Evolutionary conservation across 2,888 invertebrate species (phyloP).

Genomic region (Rhogogaster chlorosoma): DNA sequence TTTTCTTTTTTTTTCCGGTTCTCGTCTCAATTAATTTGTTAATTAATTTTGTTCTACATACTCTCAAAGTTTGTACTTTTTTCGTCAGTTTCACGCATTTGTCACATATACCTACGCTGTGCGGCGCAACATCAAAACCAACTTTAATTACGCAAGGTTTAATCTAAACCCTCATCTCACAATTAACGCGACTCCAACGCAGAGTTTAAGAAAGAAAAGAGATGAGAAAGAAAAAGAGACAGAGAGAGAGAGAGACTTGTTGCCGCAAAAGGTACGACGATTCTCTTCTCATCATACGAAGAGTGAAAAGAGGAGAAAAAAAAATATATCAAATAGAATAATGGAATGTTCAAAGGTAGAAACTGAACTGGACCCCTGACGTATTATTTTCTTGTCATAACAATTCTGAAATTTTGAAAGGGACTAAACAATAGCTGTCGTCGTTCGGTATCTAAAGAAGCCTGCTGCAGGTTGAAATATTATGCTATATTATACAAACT

Average conservation of each 20-base stretch:
- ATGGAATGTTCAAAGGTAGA: not conserved
- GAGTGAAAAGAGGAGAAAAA: not conserved
- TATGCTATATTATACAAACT: not conserved
- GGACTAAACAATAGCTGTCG: not conserved
- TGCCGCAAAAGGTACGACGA: not conserved
- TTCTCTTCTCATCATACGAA: not conserved
- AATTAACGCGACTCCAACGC: not conserved
- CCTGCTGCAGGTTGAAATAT: not conserved
- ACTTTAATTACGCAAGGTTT: constrained; percentile 9
- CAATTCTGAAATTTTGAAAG: not conserved
- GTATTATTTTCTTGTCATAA: constrained; percentile 24
- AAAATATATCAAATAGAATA: not conserved
- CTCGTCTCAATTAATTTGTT: not conserved
- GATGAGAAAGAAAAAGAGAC: not conserved
- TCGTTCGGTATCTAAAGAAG: not conserved
- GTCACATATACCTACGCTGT: not conserved
- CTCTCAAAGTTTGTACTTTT: not conserved
- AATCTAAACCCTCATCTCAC: constrained; percentile 15
- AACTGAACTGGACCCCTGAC: not conserved
- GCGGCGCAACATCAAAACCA: not conserved
- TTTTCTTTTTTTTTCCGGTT: not conserved
- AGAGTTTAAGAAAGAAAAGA: not conserved
- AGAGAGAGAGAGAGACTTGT: not conserved
- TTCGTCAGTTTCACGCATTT: not conserved
- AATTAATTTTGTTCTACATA: not conserved